Evolutionary conservation across 2,888 invertebrate genomes (phyloP).

Genomic region (Pediacus dermestoides): DNA sequence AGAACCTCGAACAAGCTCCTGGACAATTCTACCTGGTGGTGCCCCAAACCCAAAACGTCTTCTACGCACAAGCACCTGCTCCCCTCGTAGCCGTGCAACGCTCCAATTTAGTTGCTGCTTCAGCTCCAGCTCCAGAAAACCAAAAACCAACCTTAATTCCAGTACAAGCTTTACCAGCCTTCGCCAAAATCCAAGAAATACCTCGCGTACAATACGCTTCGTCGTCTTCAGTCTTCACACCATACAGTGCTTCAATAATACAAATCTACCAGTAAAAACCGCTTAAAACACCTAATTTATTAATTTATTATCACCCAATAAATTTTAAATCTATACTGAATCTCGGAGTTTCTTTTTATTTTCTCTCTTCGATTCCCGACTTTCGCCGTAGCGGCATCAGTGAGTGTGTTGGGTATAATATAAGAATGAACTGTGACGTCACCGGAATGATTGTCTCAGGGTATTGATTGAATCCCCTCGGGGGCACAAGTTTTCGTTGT

Average conservation of each 20-base stretch:
- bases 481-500: no score
- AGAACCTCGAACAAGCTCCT: conserved; percentile 15
- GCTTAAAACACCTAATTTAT: no score
- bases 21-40: conserved; percentile 32
- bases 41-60: conserved; percentile 40
- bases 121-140: conserved; percentile 15
- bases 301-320: no score
- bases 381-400: no score
- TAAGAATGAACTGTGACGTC: conserved; percentile 7
- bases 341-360: no score
- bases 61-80: conserved; percentile 25
- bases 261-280: conserved; percentile 34
- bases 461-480: conserved; percentile 8
- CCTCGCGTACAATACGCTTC: conserved; percentile 15
- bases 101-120: conserved; percentile 26
- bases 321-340: no score
- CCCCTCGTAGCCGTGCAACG: conserved; percentile 16
- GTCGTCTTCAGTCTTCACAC: conserved; percentile 33
- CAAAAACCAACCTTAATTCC: conserved; percentile 24
- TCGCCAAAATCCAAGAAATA: conserved; percentile 25
- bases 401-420: no score
- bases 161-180: conserved; percentile 30
- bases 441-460: conserved; percentile 7
- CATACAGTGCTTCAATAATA: conserved; percentile 35
- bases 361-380: no score